Evolutionary conservation across 2,888 invertebrate genomes (phyloP).

Genomic region (Calliphora vomitoria): DNA sequence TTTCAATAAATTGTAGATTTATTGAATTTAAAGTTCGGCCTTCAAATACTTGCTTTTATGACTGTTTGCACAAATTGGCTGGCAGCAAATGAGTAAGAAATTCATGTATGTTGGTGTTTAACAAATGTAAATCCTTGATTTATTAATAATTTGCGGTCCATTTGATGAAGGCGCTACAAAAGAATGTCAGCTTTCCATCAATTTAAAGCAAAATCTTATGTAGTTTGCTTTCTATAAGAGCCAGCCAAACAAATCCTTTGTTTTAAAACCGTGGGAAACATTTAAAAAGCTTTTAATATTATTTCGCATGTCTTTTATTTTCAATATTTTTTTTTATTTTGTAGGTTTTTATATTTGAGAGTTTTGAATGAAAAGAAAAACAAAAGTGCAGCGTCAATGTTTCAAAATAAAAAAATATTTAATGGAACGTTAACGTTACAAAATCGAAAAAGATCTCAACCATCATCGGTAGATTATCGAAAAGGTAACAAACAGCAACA

Average conservation of each 20-base stretch:
- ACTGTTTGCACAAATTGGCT: background rate
- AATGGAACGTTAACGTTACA: constrained; percentile 68
- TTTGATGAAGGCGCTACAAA: constrained; percentile 70
- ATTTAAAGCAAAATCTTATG: constrained; percentile 24
- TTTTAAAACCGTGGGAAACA: constrained; percentile 71
- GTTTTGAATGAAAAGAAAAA: constrained; percentile 46
- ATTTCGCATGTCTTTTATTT: constrained; percentile 51
- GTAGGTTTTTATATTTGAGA: background rate
- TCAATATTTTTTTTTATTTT: constrained; percentile 16
- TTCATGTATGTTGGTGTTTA: background rate
- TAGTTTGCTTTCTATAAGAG: constrained; percentile 15
- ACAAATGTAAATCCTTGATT: constrained; percentile 60
- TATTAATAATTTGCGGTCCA: constrained; percentile 64
- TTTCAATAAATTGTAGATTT: constrained; percentile 26
- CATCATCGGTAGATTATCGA: constrained; percentile 44
- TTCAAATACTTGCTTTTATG: background rate
- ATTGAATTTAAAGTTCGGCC: background rate
- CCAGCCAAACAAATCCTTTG: constrained; percentile 47
- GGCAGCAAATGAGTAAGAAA: background rate
- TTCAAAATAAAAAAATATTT: constrained; percentile 41
- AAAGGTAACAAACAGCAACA: constrained; percentile 3
- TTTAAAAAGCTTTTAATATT: constrained; percentile 71
- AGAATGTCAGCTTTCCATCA: constrained; percentile 73
- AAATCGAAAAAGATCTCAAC: constrained; percentile 61
- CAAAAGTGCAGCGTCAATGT: constrained; percentile 65